Base-by-base conservation (phyloP, 2,797 vertebrate species). In the Typhlichthys eigenmanni region DNA sequence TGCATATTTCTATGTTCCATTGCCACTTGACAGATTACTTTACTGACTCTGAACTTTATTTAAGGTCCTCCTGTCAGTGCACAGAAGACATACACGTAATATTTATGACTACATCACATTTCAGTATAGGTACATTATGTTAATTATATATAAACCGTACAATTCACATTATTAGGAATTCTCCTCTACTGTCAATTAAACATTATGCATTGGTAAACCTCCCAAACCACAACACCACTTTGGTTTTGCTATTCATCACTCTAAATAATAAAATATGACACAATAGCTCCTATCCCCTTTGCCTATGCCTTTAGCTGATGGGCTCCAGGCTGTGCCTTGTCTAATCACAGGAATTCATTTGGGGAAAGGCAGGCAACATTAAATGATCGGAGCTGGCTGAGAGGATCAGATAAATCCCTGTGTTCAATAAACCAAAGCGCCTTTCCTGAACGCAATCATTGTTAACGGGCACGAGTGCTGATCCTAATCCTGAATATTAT, bases 371-470 rank as follows among this genome's bases (percentile, higher is more conserved):
- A 88, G 82, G 87, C 85, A 58, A 85, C 80, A 91, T 91, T 91
- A 91, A 91, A 90, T 68, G 83, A 91, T 92, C 82, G 78, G 78
- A 79, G 85, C 87, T 89, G 92, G 88, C 90, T 86, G 84, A 92
- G 90, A 89, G 83, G 89, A 93, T 93, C 88, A 91, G 90, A 94
- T 85, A 92, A 92, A 88, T 88, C 88, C 87, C 86, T 72, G 71
- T 85, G 80, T 91, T 93, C 92, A 92, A 91, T 86, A 93, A 89
- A 83, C 70, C 72, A 92, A 90, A 91, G 90, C 87, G 84, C 86
- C 88, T 92, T 92, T 91, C 89, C 87, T 86, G 71, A 91, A 87
- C 66, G 90, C 91, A 92, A 93, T 93, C 90, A 91, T 90, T 91
- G 90, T 89, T 89, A 91, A 90, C 89, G 83, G 79, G 77, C 79